phyloP scores from a whole-genome alignment of 2,888 invertebrate species.

The Drosophila seclusa region DNA sequence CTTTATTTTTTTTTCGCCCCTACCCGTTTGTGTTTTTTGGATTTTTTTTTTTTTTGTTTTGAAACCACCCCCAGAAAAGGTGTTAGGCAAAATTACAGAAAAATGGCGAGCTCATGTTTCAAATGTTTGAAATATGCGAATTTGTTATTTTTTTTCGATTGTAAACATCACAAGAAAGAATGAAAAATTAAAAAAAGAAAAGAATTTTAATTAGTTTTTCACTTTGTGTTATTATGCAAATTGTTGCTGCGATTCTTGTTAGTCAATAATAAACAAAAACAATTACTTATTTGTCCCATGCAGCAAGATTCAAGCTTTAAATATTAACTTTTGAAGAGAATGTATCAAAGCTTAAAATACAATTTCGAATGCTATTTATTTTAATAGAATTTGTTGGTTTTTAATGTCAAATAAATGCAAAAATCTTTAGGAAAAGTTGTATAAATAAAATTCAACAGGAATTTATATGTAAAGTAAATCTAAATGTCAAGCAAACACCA shows the following conservation, averaged over 20 bases:
- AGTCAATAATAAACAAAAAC: slow-evolving; percentile 46
- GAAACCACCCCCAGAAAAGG: slow-evolving; percentile 51
- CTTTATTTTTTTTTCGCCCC: slow-evolving; percentile 23
- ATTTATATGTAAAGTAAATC: background rate
- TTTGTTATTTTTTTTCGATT: slow-evolving; percentile 24
- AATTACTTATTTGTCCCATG: slow-evolving; percentile 25
- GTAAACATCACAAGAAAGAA: slow-evolving; percentile 19
- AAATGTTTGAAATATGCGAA: slow-evolving; percentile 64
- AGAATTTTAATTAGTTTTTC: slow-evolving; percentile 68
- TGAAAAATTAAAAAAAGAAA: slow-evolving; percentile 40
- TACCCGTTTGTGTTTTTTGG: background rate
- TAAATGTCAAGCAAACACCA: background rate
- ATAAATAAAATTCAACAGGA: background rate
- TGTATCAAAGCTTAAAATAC: background rate
- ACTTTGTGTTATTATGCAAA: slow-evolving; percentile 58
- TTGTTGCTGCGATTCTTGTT: slow-evolving; percentile 21
- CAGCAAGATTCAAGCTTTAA: background rate
- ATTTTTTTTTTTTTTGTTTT: background rate
- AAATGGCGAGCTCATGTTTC: slow-evolving; percentile 40
- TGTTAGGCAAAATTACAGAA: slow-evolving; percentile 63
- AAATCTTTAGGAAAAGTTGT: background rate
- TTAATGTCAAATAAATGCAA: background rate
- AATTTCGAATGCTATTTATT: background rate
- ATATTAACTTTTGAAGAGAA: background rate
- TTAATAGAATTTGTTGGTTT: background rate